Evolutionary conservation across 2,797 vertebrate species (phyloP).

Genomic region (Intellagama lesueurii): DNA sequence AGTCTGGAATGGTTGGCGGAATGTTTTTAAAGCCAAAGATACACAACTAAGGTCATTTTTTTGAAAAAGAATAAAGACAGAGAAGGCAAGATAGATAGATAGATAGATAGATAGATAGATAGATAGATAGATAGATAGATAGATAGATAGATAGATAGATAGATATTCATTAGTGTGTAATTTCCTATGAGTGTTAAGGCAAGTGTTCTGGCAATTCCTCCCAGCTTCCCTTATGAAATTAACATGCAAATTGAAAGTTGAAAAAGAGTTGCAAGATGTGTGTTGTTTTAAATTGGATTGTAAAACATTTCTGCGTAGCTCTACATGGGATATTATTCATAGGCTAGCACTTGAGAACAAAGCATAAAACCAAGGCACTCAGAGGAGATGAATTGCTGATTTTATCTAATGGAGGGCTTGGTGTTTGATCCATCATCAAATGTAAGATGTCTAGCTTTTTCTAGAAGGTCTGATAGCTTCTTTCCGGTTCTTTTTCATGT

Average conservation of each 20-base stretch:
- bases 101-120: too few relatives aligned
- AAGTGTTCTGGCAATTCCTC: background rate
- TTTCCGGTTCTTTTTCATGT: background rate
- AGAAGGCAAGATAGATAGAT: background rate
- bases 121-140: too few relatives aligned
- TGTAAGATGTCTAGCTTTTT: slow-evolving; percentile 10
- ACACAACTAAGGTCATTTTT: background rate
- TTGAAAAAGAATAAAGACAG: slow-evolving; percentile 10
- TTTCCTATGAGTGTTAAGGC: slow-evolving; percentile 31
- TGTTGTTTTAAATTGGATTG: slow-evolving; percentile 42
- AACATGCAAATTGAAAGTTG: background rate
- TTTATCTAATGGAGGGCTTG: slow-evolving; percentile 24
- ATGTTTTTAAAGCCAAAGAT: background rate
- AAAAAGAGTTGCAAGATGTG: slow-evolving; percentile 20
- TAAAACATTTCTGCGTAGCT: slow-evolving; percentile 13
- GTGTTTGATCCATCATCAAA: background rate
- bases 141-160: too few relatives aligned
- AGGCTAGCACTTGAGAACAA: slow-evolving; percentile 4
- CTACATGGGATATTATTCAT: background rate
- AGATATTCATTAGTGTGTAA: slow-evolving; percentile 23
- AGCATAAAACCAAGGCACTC: background rate
- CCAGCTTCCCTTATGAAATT: slow-evolving; percentile 27
- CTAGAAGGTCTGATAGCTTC: background rate
- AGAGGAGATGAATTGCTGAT: slow-evolving; percentile 9
- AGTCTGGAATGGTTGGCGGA: background rate